Evolutionary conservation across 1,140 invertebrate species (phyloP).

Genomic region (Pseudomyrmex pallidus): DNA sequence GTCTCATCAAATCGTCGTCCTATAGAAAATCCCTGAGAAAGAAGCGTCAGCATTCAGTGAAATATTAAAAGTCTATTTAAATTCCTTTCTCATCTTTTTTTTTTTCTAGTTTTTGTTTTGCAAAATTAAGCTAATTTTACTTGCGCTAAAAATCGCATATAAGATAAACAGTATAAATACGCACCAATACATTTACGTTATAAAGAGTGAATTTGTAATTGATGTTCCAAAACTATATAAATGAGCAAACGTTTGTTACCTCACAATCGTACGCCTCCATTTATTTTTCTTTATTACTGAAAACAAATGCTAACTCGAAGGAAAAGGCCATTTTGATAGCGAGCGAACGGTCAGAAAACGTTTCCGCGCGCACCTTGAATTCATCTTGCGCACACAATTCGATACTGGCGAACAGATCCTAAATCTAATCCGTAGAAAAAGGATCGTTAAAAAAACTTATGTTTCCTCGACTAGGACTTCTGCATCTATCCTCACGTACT

Average conservation of each 20-base stretch:
- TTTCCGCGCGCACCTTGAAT: too few relatives aligned
- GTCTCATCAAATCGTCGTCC: slow-evolving; percentile 21
- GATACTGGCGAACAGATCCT: too few relatives aligned
- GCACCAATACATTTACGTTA: too few relatives aligned
- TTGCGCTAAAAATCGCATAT: slow-evolving; percentile 11
- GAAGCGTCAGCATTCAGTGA: slow-evolving; percentile 61
- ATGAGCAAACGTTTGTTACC: slow-evolving; percentile 47
- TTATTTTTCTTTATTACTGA: slow-evolving; percentile 2
- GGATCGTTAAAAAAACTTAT: too few relatives aligned
- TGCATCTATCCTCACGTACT: too few relatives aligned
- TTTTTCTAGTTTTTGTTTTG: neutral
- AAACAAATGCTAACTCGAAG: neutral
- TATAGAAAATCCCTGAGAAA: slow-evolving; percentile 71
- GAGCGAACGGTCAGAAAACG: too few relatives aligned
- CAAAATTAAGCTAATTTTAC: slow-evolving; percentile 34
- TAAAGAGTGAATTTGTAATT: slow-evolving; percentile 7
- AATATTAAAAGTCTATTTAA: slow-evolving; percentile 36
- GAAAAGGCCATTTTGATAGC: too few relatives aligned
- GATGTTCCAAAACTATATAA: slow-evolving; percentile 15
- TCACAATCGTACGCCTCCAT: slow-evolving; percentile 14
- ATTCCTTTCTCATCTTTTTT: neutral
- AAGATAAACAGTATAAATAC: neutral
- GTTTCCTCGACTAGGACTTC: too few relatives aligned
- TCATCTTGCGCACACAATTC: too few relatives aligned
- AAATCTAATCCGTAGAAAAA: too few relatives aligned